These are phyloP conservation scores for Melanostoma mellinum DNA, from an alignment of 2,888 invertebrate genomes.

Conservation along the genomic window DNA sequence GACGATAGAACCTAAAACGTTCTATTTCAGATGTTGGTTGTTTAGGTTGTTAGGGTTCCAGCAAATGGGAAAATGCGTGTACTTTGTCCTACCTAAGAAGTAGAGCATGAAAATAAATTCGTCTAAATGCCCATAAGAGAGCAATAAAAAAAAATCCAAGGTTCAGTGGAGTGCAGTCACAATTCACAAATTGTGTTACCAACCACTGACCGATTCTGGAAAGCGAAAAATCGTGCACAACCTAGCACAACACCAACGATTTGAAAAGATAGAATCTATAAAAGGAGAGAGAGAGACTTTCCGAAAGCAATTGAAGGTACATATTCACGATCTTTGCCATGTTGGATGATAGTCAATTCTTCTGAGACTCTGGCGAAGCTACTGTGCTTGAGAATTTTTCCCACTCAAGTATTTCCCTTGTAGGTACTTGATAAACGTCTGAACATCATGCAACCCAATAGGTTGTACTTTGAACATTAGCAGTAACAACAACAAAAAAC, in stretches of 20 bases:
- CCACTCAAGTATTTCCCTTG: slow-evolving; percentile 31
- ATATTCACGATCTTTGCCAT: slow-evolving; percentile 59
- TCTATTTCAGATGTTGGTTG: too few species aligned
- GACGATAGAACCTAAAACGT: too few species aligned
- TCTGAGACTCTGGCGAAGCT: slow-evolving; percentile 28
- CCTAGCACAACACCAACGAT: slow-evolving; percentile 27
- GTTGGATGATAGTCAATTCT: slow-evolving; percentile 61
- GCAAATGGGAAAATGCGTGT: too few species aligned
- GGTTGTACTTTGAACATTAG: not conserved
- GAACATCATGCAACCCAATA: slow-evolving; percentile 48
- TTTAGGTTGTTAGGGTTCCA: too few species aligned
- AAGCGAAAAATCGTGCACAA: slow-evolving; percentile 41
- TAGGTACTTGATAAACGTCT: slow-evolving; percentile 56
- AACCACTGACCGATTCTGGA: slow-evolving; percentile 53
- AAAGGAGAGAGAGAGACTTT: not conserved
- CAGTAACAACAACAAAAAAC: too few species aligned
- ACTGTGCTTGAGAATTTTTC: slow-evolving; percentile 35
- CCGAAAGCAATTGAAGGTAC: slow-evolving; percentile 40
- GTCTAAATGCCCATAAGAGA: slow-evolving; percentile 16
- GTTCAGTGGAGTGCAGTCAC: slow-evolving; percentile 52
- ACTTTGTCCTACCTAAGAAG: slow-evolving; percentile 16
- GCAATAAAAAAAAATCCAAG: slow-evolving; percentile 26
- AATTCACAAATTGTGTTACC: slow-evolving; percentile 34
- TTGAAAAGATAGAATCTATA: not conserved
- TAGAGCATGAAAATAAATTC: slow-evolving; percentile 58